phyloP scores from a whole-genome alignment of 2,888 invertebrate genomes.

The Nomada ruficornis region DNA sequence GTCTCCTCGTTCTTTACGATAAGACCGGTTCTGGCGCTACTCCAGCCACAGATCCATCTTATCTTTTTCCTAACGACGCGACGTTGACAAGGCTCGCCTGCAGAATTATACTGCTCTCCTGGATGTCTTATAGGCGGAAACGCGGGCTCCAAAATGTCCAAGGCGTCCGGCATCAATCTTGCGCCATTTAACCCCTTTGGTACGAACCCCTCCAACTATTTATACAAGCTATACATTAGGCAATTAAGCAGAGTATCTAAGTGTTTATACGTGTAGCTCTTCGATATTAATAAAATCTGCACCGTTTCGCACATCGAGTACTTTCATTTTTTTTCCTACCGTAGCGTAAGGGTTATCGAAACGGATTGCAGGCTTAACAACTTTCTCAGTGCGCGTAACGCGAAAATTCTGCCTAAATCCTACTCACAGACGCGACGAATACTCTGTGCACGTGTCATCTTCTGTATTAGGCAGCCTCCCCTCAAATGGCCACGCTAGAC shows the following conservation, averaged over 20 bases:
- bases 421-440: conserved; percentile 19
- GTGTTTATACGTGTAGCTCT: too few relatives aligned
- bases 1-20: conserved; percentile 45
- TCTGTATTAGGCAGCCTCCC: too few relatives aligned
- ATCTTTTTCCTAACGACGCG: conserved; percentile 57
- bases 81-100: conserved; percentile 59
- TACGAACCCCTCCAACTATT: neutral
- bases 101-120: conserved; percentile 35
- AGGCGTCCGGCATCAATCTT: too few relatives aligned
- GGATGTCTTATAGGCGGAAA: neutral
- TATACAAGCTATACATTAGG: neutral
- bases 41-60: conserved; percentile 64
- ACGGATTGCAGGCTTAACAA: conserved; percentile 44
- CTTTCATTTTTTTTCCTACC: too few relatives aligned
- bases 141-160: neutral
- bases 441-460: neutral
- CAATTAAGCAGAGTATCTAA: too few relatives aligned
- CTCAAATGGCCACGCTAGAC: neutral
- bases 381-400: conserved; percentile 4
- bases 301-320: too few relatives aligned
- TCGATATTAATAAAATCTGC: too few relatives aligned
- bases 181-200: too few relatives aligned
- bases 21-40: conserved; percentile 68
- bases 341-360: conserved; percentile 30
- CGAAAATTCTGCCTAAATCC: conserved; percentile 21